phyloP scores from a whole-genome alignment of 2,113 vertebrate species.

The Emydocephalus ijimae region DNA sequence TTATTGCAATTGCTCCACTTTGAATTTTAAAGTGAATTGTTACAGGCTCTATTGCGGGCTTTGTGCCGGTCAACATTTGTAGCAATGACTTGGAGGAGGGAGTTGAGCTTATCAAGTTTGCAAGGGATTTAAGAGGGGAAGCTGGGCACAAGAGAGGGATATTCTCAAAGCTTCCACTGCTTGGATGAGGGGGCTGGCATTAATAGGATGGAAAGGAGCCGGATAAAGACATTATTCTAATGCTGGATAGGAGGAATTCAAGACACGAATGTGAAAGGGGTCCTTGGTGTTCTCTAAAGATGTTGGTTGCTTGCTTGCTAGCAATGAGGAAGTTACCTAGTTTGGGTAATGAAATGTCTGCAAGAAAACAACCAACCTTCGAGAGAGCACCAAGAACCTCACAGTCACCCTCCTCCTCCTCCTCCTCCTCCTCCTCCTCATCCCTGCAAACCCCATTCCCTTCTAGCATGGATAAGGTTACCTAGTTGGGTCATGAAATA shows the following conservation, averaged over 20 bases:
- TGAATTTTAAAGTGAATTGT: neutral
- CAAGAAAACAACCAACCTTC: too few relatives aligned
- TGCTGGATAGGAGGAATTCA: neutral
- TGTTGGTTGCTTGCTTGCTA: too few relatives aligned
- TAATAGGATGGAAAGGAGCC: neutral
- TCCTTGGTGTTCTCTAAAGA: too few relatives aligned
- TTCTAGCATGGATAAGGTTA: too few relatives aligned
- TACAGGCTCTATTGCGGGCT: neutral
- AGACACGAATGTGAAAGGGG: neutral
- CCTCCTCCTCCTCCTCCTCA: too few relatives aligned
- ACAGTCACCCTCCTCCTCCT: too few relatives aligned
- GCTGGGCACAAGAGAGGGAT: neutral
- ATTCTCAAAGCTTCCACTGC: neutral
- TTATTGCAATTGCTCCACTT: neutral
- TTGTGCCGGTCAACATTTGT: neutral
- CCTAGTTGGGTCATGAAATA: too few relatives aligned
- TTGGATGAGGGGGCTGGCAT: neutral
- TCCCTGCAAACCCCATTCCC: too few relatives aligned
- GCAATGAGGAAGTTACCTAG: too few relatives aligned
- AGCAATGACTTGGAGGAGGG: neutral
- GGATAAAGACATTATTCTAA: neutral
- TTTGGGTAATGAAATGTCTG: too few relatives aligned
- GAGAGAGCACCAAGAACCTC: too few relatives aligned
- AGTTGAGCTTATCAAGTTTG: neutral
- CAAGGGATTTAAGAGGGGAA: neutral